Conservation (phyloP, 2,797 vertebrate species). For the Sebastiscus tertius region DNA sequence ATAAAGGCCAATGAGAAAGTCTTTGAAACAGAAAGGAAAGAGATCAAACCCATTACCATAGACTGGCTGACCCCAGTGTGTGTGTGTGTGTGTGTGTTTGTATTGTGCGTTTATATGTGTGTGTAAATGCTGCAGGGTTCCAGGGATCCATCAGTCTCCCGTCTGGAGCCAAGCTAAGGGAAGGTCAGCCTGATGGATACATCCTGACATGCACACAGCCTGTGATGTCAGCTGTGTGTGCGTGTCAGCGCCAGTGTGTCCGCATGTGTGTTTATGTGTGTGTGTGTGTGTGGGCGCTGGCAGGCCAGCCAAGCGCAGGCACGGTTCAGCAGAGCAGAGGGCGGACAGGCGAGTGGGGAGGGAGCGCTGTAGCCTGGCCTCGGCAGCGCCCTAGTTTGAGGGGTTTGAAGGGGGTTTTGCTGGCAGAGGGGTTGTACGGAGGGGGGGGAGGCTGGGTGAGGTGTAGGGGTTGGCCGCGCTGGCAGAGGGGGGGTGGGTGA, state of each 20-base stretch:
- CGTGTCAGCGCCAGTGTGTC: constrained; percentile 16
- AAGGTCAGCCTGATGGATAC: constrained; percentile 86
- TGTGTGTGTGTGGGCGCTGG: constrained; percentile 22
- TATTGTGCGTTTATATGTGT: constrained; percentile 3
- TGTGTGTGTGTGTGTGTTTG: constrained; percentile 36
- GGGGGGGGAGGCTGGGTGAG: constrained; percentile 38
- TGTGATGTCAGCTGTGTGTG: constrained; percentile 77
- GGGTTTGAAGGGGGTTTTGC: constrained; percentile 42
- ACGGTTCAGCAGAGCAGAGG: constrained; percentile 70
- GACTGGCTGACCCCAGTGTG: constrained; percentile 14
- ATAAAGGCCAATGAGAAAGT: constrained; percentile 36
- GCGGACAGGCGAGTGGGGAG: constrained; percentile 56
- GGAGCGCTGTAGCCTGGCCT: constrained; percentile 60
- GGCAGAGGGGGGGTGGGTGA: constrained; percentile 34
- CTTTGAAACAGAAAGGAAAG: constrained; percentile 46
- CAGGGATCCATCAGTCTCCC: constrained; percentile 73
- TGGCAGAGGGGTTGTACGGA: constrained; percentile 35
- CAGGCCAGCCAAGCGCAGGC: constrained; percentile 22
- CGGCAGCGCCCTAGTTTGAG: constrained; percentile 61
- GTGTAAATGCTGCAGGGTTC: constrained; percentile 59
- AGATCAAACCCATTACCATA: constrained; percentile 49
- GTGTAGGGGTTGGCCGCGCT: constrained; percentile 50
- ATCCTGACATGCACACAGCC: constrained; percentile 82
- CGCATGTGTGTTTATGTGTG: constrained; percentile 22
- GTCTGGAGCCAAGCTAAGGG: constrained; percentile 75